These are phyloP conservation scores for Stichopus horrens DNA, from an alignment of 53 echinoderm and acorn worm species.

Conservation along the genomic window DNA sequence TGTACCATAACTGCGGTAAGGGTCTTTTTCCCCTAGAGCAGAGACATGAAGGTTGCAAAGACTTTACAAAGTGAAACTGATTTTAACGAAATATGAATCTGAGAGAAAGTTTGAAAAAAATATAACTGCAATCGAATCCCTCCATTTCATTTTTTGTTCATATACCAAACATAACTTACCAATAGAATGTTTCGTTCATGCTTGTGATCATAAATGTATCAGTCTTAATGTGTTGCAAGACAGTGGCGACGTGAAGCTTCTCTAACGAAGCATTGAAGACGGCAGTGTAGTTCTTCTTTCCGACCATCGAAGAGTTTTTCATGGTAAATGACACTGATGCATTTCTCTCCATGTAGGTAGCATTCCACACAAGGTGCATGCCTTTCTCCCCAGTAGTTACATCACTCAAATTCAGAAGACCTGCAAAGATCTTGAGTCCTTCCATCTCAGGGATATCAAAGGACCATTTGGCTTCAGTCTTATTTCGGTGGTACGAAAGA, in stretches of 20 bases:
- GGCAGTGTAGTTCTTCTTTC: slow-evolving; percentile 79
- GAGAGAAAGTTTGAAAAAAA: no score
- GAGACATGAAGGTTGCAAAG: no score
- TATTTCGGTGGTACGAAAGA: slow-evolving; percentile 74
- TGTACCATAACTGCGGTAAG: no score
- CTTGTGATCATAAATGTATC: slow-evolving; percentile 70
- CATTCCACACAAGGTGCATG: slow-evolving; percentile 72
- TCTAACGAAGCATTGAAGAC: slow-evolving; percentile 81
- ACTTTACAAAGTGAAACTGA: no score
- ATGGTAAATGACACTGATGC: slow-evolving; percentile 79
- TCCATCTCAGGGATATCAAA: slow-evolving; percentile 86
- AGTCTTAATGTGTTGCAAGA: slow-evolving; percentile 64
- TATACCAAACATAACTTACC: slow-evolving; percentile 57
- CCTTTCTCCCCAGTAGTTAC: slow-evolving; percentile 40
- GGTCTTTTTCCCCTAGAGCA: no score
- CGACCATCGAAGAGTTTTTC: slow-evolving; percentile 53
- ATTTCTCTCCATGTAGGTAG: slow-evolving; percentile 66
- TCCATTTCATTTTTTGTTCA: no score
- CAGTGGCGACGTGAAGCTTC: slow-evolving; percentile 67
- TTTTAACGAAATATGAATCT: no score
- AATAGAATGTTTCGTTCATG: slow-evolving; percentile 87
- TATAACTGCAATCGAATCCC: no score
- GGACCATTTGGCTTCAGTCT: slow-evolving; percentile 83
- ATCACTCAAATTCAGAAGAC: slow-evolving; percentile 76
- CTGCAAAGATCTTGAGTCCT: slow-evolving; percentile 75